Conservation (phyloP, 2,888 invertebrate genomes). For the Morinoia aosen region DNA sequence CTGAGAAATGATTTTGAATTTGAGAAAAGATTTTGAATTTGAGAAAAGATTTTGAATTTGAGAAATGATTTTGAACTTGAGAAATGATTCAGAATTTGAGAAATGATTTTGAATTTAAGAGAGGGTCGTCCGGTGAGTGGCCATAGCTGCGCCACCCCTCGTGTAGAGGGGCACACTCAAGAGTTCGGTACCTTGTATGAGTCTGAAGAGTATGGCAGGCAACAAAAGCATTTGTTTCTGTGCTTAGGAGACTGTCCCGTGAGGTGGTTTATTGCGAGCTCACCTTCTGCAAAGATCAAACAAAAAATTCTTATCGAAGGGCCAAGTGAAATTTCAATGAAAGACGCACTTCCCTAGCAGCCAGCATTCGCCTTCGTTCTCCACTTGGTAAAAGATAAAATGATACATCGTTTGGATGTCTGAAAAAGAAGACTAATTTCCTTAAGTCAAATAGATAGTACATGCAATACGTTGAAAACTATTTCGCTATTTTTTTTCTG, state of each 20-base stretch:
- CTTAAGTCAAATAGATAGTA: no score
- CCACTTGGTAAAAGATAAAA: background rate
- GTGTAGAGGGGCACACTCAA: background rate
- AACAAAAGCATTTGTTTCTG: background rate
- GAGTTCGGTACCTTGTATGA: background rate
- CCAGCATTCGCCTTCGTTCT: background rate
- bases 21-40: no score
- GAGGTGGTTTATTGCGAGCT: slow-evolving; percentile 31
- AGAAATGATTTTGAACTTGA: no score
- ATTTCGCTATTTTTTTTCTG: no score
- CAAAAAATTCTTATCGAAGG: background rate
- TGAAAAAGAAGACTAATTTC: background rate
- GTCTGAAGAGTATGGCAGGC: background rate
- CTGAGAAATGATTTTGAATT: no score
- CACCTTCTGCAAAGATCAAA: slow-evolving; percentile 41
- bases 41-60: no score
- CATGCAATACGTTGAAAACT: no score
- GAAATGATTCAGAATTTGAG: no score
- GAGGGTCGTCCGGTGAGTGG: background rate
- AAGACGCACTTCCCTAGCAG: background rate
- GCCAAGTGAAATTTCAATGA: background rate
- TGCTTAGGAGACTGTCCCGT: slow-evolving; percentile 21
- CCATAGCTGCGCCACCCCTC: background rate
- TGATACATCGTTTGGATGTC: background rate
- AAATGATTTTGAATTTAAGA: no score